Conservation (phyloP, 2,113 vertebrate species). For the Abramis brama region DNA sequence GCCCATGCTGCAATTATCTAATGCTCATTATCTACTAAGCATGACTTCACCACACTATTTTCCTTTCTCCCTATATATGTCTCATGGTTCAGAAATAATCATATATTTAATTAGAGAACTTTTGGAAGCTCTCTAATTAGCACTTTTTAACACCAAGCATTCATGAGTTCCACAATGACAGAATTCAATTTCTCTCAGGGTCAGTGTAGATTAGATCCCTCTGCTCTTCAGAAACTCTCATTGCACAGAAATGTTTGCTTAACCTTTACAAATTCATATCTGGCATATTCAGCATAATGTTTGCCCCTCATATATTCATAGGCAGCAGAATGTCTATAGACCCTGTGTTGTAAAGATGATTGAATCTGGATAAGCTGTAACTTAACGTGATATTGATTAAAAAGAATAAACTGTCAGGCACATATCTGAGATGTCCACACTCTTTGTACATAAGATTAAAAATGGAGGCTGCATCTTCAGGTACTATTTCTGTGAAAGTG, state of each 20-base stretch:
- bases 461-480: not conserved
- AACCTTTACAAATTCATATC: not conserved
- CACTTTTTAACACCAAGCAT: not conserved
- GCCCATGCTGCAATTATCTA: not conserved
- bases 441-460: not conserved
- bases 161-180: not conserved
- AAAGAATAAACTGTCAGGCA: not conserved
- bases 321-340: not conserved
- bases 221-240: not conserved
- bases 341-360: not conserved
- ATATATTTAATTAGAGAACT: not conserved
- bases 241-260: not conserved
- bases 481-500: not conserved
- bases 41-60: not conserved
- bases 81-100: not conserved
- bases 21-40: not conserved
- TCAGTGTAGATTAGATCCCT: not conserved
- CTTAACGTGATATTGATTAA: not conserved
- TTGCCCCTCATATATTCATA: not conserved
- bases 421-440: not conserved
- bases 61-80: not conserved
- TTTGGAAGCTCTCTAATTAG: not conserved
- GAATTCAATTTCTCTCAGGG: slow-evolving; percentile 1
- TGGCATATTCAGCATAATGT: slow-evolving; percentile 4
- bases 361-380: not conserved